Base-by-base conservation (phyloP, 2,113 vertebrate species). In the Eudyptes chrysolophus region DNA sequence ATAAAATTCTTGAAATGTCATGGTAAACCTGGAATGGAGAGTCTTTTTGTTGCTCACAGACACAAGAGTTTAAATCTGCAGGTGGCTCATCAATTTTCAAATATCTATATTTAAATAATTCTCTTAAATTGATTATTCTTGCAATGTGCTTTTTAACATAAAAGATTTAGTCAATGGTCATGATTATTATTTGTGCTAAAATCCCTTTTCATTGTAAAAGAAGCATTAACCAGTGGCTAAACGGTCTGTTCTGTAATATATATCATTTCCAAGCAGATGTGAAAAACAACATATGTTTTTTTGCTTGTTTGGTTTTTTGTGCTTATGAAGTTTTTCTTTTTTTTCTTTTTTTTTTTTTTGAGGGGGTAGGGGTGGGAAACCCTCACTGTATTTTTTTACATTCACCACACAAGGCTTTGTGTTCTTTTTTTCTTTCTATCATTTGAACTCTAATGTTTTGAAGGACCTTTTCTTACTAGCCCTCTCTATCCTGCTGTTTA, bases 401-500 rank as follows among this genome's bases (percentile, higher is more conserved):
- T 62, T 75, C 54, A 36, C 8, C 38, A 24, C 40, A 32, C 20
- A n/a, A 84, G 29, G 21, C 14, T 87, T 92, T 52, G 40, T 66
- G 19, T 21, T 84, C 7, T 61, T 75, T 88, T 84, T 82, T 85
- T 30, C 18, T 51, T 71, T 70, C 19, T 85, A 3, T 75, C 25
- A 38, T 84, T 61, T 93, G 74, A 84, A 89, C 61, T 82, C 87
- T 44, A 51, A 22, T 68, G 54, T 52, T 96, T 87, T 87, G 78
- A 82, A 84, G 72, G n/a, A 54, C 38, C 20, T 85, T 89, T 90
- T 68, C 52, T 75, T 62, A 30, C 24, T 38, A 79, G 36, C 24
- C 57, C 85, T 85, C n/a, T 85, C 66, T 84, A 20, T 71, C 48
- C 79, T 72, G 70, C 85, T 87, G 55, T 81, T 93, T 92, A 93